Percentiles rank a stretch among this genome's conserved stretches.
Evolutionary conservation across 2,113 vertebrate species (phyloP).

Genomic region (Entosphenus tridentatus): DNA sequence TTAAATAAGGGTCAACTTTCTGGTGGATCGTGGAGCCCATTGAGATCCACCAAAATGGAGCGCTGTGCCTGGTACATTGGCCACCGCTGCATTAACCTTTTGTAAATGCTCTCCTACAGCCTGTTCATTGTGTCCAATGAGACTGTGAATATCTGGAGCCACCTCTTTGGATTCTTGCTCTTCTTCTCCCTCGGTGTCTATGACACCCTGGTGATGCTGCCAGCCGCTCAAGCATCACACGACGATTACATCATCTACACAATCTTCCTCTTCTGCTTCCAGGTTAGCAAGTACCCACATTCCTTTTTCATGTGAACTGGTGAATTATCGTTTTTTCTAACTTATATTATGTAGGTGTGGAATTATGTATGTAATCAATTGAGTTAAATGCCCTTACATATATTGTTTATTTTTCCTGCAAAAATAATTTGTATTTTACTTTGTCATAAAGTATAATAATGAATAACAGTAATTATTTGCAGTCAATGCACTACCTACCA

Average conservation of each 20-base stretch:
- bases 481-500: too few relatives aligned
- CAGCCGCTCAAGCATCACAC: constrained; percentile 38
- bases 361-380: too few relatives aligned
- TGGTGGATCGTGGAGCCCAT: background rate
- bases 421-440: too few relatives aligned
- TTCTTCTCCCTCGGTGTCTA: constrained; percentile 65
- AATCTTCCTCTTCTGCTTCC: constrained; percentile 72
- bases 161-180: constrained; percentile 61
- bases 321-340: too few relatives aligned
- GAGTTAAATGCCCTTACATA: too few relatives aligned
- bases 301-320: too few relatives aligned
- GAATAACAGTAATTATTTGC: too few relatives aligned
- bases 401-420: too few relatives aligned
- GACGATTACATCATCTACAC: constrained; percentile 86
- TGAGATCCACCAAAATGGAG: background rate
- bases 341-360: too few relatives aligned
- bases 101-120: constrained; percentile 21
- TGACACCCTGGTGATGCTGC: constrained; percentile 53
- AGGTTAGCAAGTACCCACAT: constrained; percentile 22
- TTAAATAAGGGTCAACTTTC: too few relatives aligned
- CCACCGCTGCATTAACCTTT: background rate
- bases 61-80: too few relatives aligned
- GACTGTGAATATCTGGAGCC: constrained; percentile 80
- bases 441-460: too few relatives aligned
- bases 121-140: constrained; percentile 83